These are phyloP conservation scores for Polymixis lichenea DNA, from an alignment of 2,888 invertebrate species.

Conservation along the genomic window DNA sequence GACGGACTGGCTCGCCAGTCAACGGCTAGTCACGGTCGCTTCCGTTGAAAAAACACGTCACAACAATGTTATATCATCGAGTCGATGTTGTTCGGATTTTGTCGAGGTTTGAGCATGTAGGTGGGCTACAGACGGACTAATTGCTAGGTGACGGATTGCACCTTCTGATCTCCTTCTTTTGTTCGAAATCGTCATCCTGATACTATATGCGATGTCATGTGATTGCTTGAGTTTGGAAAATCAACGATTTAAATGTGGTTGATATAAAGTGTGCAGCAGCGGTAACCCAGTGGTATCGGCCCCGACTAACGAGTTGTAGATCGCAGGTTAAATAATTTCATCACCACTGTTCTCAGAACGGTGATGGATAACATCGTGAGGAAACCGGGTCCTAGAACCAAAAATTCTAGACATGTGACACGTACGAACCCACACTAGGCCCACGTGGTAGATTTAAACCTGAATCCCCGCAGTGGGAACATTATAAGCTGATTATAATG, in stretches of 20 bases:
- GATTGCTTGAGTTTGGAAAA: not conserved
- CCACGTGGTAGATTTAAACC: no score
- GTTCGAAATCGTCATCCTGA: not conserved
- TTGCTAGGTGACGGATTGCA: conserved; percentile 44
- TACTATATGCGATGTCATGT: not conserved
- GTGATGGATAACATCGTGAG: no score
- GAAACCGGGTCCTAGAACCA: no score
- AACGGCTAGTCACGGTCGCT: conserved; percentile 63
- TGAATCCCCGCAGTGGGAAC: no score
- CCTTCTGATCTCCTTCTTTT: conserved; percentile 11
- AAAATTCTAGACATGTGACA: no score
- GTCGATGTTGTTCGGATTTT: conserved; percentile 35
- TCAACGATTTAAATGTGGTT: not conserved
- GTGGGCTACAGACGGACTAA: conserved; percentile 45
- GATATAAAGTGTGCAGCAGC: not conserved
- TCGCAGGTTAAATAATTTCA: no score
- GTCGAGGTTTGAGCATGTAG: conserved; percentile 48
- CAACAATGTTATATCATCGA: conserved; percentile 62
- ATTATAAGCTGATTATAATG: no score
- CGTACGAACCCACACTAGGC: no score
- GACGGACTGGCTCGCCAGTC: conserved; percentile 60
- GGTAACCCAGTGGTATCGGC: no score
- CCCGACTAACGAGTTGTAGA: no score
- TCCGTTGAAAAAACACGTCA: conserved; percentile 67
- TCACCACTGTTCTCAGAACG: no score